Evolutionary conservation across 2,113 vertebrate species (phyloP).

Genomic region (Anoplopoma fimbria): DNA sequence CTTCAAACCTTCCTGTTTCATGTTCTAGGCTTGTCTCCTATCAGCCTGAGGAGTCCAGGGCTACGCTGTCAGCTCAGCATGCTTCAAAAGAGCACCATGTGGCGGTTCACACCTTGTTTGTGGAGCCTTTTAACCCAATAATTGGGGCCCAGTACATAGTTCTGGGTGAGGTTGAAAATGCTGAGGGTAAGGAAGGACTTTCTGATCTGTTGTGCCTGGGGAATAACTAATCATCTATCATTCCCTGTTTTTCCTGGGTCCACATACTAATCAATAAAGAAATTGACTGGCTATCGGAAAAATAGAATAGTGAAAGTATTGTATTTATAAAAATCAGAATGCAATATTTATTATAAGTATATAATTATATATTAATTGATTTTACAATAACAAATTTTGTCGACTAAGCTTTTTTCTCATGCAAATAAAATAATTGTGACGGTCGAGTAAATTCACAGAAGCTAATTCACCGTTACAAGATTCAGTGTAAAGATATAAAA

Average conservation of each 20-base stretch:
- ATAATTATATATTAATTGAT: not conserved
- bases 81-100: slow-evolving; percentile 83
- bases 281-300: not conserved
- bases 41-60: slow-evolving; percentile 83
- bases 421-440: not conserved
- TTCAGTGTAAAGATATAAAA: not conserved
- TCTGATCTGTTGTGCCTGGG: not conserved
- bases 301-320: not conserved
- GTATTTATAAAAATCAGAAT: not conserved
- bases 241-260: not conserved
- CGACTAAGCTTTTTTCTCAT: not conserved
- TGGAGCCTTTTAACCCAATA: slow-evolving; percentile 93
- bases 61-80: slow-evolving; percentile 82
- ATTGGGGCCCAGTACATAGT: slow-evolving; percentile 88
- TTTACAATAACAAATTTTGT: not conserved
- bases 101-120: slow-evolving; percentile 85
- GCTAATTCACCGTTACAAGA: not conserved
- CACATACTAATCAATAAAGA: not conserved
- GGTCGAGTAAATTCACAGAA: not conserved
- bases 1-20: not conserved
- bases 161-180: slow-evolving; percentile 88
- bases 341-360: not conserved
- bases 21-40: slow-evolving; percentile 87
- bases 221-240: not conserved
- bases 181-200: slow-evolving; percentile 85